Base-by-base conservation (phyloP, 2,888 invertebrate genomes). In the Volucella bombylans region DNA sequence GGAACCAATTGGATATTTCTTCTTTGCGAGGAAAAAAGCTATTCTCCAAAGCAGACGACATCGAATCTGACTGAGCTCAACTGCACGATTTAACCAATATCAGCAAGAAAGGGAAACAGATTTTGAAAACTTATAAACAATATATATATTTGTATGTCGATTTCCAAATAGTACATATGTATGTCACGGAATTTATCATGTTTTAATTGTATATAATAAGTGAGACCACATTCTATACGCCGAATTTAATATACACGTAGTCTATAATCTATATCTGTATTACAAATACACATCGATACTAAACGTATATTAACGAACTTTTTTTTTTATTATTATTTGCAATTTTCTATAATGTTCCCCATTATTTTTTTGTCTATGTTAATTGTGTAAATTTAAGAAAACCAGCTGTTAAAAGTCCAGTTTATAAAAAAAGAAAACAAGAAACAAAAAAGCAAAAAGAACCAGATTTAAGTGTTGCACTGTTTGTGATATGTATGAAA, bases 11-110 rank as follows among this genome's bases (percentile, higher is more conserved):
- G 67, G 91, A 91, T 87, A 87, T 89, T 23, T 90, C 90, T 23
- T 89, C 90, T 41, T 76, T 90, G 65, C 88, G 89, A 55, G 88
- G 90, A 52, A 91, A 90, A 73, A 90, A 90, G 73, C 86, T 91
- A 14, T 91, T 91, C 87, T 80, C 87, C 57, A 87, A 89, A 86
- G 88, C 88, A 77, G 89, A 88, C 61, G 90, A 91, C 69, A 88
- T 88, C 47, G 90, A 91, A 86, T 91, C 83, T 23, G 83, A 83
- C 71, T 83, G 79, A 83, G 41, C 4, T 39, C 45, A 55, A 50
- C 57, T 54, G 41, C 61, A 50, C 31, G 67, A 62, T 69, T 55
- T 15, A 59, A 39, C 50, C 47, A 38, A 3, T 52, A 59, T 55
- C 47, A 65, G 49, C n/a, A 61, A 15, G 18, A 67, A 12, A 57